phyloP scores from a whole-genome alignment of 2,888 invertebrate species.

The Maniola hyperantus region DNA sequence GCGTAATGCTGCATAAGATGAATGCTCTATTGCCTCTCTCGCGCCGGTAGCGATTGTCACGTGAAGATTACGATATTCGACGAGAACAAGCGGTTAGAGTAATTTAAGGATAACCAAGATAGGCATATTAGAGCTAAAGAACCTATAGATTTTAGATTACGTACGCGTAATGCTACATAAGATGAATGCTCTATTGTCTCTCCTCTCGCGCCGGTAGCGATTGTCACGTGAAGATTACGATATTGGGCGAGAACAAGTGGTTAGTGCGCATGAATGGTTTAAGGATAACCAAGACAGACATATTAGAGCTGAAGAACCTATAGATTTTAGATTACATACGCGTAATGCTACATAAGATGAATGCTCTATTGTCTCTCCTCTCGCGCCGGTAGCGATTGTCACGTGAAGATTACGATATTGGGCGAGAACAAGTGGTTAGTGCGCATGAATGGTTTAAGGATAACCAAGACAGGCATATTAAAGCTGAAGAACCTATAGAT shows the following conservation, averaged over 20 bases:
- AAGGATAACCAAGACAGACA: too few species aligned
- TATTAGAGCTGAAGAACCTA: too few species aligned
- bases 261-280: too few species aligned
- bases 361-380: constrained; percentile 10
- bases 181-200: background rate
- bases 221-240: constrained; percentile 27
- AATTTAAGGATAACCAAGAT: too few species aligned
- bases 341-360: constrained; percentile 35
- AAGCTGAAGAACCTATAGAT: too few species aligned
- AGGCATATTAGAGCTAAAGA: too few species aligned
- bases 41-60: constrained; percentile 28
- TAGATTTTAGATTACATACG: constrained; percentile 20
- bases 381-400: constrained; percentile 26
- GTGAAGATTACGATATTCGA: constrained; percentile 13
- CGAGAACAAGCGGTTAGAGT: too few species aligned
- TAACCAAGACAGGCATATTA: too few species aligned
- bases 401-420: constrained; percentile 18
- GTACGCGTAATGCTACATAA: constrained; percentile 38
- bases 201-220: constrained; percentile 24
- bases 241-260: background rate
- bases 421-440: too few species aligned
- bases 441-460: too few species aligned
- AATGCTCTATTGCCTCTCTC: constrained; percentile 11
- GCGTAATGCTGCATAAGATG: constrained; percentile 35
- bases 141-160: constrained; percentile 7